Percentiles rank a stretch among this genome's conserved stretches.
Evolutionary conservation across 2,888 invertebrate species (phyloP).

Genomic region (Himalopsyche kuldschensis): DNA sequence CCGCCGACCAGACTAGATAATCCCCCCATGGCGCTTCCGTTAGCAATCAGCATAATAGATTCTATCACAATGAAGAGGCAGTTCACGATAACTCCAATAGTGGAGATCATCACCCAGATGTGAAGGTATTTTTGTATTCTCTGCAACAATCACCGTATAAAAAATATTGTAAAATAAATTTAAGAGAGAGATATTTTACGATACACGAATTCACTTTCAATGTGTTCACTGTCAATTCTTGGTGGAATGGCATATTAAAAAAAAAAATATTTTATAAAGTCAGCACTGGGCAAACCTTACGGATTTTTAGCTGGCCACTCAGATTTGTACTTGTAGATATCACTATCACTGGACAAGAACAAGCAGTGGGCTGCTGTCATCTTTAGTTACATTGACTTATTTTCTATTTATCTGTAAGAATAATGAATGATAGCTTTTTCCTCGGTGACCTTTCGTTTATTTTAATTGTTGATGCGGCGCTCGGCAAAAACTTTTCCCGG

Average conservation of each 20-base stretch:
- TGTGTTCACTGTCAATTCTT: too few relatives aligned
- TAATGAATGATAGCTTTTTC: not conserved
- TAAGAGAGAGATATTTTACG: too few relatives aligned
- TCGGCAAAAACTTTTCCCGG: not conserved
- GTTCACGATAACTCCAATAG: not conserved
- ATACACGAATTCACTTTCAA: too few relatives aligned
- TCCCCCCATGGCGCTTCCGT: not conserved
- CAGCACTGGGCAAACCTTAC: too few relatives aligned
- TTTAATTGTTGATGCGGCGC: not conserved
- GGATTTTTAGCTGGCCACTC: too few relatives aligned
- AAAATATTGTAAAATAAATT: not conserved
- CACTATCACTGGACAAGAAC: too few relatives aligned
- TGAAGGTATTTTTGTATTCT: not conserved
- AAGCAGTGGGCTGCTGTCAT: too few relatives aligned
- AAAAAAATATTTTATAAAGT: too few relatives aligned
- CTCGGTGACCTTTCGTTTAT: not conserved
- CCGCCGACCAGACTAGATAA: not conserved
- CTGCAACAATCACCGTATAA: not conserved
- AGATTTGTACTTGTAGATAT: too few relatives aligned
- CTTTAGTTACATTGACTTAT: too few relatives aligned
- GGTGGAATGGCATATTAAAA: too few relatives aligned
- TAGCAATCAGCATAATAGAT: not conserved
- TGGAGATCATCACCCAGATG: not conserved
- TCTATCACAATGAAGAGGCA: not conserved
- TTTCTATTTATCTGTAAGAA: not conserved